Evolutionary conservation across 2,797 vertebrate genomes (phyloP), one percentile per base, ranked within the genome.

Genomic region (Trachops cirrhosus): DNA sequence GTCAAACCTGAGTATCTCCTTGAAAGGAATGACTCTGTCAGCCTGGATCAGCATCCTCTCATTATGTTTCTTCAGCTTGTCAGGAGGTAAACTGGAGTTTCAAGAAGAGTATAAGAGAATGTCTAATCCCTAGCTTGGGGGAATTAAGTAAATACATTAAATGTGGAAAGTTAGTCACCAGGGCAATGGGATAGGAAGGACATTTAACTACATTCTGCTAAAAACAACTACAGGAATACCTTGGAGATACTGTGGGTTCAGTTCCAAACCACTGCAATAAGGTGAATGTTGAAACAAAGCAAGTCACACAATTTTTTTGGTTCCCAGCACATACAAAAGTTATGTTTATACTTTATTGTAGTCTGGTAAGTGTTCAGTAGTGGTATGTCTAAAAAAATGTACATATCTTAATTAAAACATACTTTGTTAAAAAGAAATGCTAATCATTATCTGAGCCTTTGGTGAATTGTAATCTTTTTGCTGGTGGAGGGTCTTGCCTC

Each of bases 101-200:
- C 44, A 39, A 78, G 80, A 93, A 94, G 62, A 94, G 57, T 90
- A 48, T 85, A 79, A 83, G 57, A 92, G 22, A 96, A 89, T 93
- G 87, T 95, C 9, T 57, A 96, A 84, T 59, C 9, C 93, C 59
- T 77, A 91, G 21, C 12, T 92, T 11, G 11, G 67, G 67, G 91
- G 11, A 52, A 86, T 34, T 91, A 21, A 9, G 70, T 86, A 41
- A 97, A 95, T 2, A 86, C 6, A 9, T 34, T 37, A 9, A 96
- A 78, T 85, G 18, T 67, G 32, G 73, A 95, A 82, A 48, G 54
- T 52, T 89, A 79, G 67, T 73, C 50, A 84, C 57, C 37, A 82
- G 59, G 16, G 2, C 91, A 87, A 91, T 74, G 29, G n/a, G 11
- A 48, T 93, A 89, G 5, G 44, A 80, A 93, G 11, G 26, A 21